Base-by-base conservation (phyloP, 2,113 vertebrate genomes). In the Myotis lucifugus region DNA sequence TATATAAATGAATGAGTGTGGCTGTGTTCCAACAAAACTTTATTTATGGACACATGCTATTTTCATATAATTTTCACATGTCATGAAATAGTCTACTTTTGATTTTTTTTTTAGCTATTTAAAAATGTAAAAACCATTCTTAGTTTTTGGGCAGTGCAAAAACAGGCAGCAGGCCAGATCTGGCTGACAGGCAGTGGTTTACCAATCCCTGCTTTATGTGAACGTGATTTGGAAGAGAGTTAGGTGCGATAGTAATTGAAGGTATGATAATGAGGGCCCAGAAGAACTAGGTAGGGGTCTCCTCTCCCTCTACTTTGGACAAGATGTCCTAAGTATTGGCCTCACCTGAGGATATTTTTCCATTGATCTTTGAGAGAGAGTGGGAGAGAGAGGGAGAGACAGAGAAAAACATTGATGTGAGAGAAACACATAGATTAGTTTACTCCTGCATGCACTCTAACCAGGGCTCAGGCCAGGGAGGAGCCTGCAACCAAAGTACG, bases 61-160 rank as follows among this genome's bases (percentile, higher is more conserved):
- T 91, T 90, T 93, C 69, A 32, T 79, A 29, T 69, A 78, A 78
- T 92, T 92, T 91, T 89, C 66, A 86, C 21, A 14, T 77, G 52
- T 85, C 77, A 67, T 72, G 34, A 93, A 86, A 87, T 79, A 66
- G n/a, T 70, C 42, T 90, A 76, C 40, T 91, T 93, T 94, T 94
- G 91, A 73, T 96, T 34, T 78, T 96, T 11, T 61, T 96, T 93
- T 86, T 59, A 96, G 32, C 69, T 46, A 46, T 76, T 93, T 88
- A 86, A 96, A 93, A 95, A 69, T 85, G 50, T 83, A 82, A 93
- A 93, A 91, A 85, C 32, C 85, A 78, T 95, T 96, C 54, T 90
- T 76, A 96, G 90, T 46, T 90, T 21, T 8, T 73, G 70, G 67
- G 21, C 67, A 70, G 1, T 93, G 42, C 59, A 93, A 61, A 95